Evolutionary conservation across 92 coral and sea anemone genomes (phyloP).

Genomic region (Epizoanthus illoricatus): DNA sequence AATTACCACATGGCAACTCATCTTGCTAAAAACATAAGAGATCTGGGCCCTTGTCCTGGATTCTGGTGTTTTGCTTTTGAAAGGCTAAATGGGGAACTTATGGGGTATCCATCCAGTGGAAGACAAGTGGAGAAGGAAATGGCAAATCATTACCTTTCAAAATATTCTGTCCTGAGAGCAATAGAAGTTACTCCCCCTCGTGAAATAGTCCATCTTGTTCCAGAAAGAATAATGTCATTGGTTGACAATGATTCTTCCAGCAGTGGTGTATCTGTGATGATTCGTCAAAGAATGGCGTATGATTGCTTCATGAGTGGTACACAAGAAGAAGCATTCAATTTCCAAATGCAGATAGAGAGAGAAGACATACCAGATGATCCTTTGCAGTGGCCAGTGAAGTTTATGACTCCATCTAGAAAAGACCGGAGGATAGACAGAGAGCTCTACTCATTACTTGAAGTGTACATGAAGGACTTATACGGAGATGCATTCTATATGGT

Average conservation of each 20-base stretch:
- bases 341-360: neutral
- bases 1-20: slow-evolving; percentile 58
- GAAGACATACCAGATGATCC: neutral
- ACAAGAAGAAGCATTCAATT: neutral
- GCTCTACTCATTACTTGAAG: neutral
- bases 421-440: slow-evolving; percentile 6
- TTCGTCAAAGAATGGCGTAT: slow-evolving; percentile 7
- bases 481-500: slow-evolving; percentile 1
- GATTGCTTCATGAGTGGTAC: neutral
- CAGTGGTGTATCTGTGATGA: neutral
- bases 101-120: slow-evolving; percentile 41
- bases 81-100: slow-evolving; percentile 41
- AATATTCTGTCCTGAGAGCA: slow-evolving; percentile 15
- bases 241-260: neutral
- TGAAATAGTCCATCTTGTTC: neutral
- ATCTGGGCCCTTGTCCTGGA: slow-evolving; percentile 49
- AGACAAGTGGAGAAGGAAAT: slow-evolving; percentile 45
- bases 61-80: slow-evolving; percentile 59
- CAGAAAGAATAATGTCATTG: neutral
- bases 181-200: slow-evolving; percentile 14
- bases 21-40: slow-evolving; percentile 25
- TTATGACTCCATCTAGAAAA: slow-evolving; percentile 9
- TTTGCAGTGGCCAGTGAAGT: neutral
- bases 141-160: slow-evolving; percentile 20
- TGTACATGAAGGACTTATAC: slow-evolving; percentile 26